Percentiles rank a stretch among this genome's conserved stretches.
Evolutionary conservation across 2,888 invertebrate species (phyloP).

Genomic region (Synergus japonicus): DNA sequence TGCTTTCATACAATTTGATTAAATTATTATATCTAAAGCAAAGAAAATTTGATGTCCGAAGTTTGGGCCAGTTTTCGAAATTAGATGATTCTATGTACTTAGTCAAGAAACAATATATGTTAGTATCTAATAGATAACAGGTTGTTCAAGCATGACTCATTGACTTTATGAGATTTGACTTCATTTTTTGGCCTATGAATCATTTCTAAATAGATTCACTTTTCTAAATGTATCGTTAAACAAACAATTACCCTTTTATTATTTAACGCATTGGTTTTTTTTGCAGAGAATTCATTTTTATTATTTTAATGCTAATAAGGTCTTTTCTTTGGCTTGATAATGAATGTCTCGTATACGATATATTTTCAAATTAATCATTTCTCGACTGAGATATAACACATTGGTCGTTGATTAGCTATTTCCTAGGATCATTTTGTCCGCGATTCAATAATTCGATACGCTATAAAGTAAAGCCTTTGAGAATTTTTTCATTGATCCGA

Average conservation of each 20-base stretch:
- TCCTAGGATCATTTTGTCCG: not conserved
- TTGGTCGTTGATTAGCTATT: not conserved
- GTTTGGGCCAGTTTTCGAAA: too few relatives aligned
- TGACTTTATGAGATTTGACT: not conserved
- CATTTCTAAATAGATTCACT: not conserved
- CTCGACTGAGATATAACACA: too few relatives aligned
- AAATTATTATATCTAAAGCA: too few relatives aligned
- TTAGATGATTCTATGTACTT: not conserved
- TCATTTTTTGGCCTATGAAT: not conserved
- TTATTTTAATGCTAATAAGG: too few relatives aligned
- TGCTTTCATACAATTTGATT: too few relatives aligned
- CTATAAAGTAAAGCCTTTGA: not conserved
- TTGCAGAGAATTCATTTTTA: too few relatives aligned
- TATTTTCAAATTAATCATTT: too few relatives aligned
- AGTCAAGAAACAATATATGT: not conserved
- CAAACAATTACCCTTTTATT: too few relatives aligned
- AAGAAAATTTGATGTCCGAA: too few relatives aligned
- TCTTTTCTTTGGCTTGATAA: too few relatives aligned
- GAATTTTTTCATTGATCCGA: not conserved
- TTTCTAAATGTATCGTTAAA: not conserved
- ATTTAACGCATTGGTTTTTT: too few relatives aligned
- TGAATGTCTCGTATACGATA: too few relatives aligned
- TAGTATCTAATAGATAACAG: not conserved
- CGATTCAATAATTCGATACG: not conserved
- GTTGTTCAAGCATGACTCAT: not conserved